These are phyloP conservation scores for Chrysemys picta DNA, from an alignment of 2,113 vertebrate genomes.

Conservation along the genomic window DNA sequence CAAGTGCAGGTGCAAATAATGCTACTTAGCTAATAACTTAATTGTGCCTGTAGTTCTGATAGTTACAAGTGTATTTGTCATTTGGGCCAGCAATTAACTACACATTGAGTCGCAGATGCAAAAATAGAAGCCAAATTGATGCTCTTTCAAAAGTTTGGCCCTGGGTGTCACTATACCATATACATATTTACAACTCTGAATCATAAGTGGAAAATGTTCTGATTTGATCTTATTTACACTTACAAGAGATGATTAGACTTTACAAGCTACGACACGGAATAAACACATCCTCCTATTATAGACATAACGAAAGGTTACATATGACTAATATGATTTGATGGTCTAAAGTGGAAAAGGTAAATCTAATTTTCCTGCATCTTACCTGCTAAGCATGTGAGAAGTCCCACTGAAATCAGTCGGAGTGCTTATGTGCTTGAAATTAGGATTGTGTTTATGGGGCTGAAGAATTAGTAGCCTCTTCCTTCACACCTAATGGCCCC, in stretches of 20 bases:
- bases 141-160: not conserved
- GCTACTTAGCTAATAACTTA: conserved; percentile 3
- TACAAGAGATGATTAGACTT: not conserved
- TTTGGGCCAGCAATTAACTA: conserved; percentile 54
- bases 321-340: not conserved
- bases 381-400: not conserved
- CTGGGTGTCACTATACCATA: not conserved
- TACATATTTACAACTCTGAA: not conserved
- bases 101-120: conserved; percentile 31
- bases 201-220: not conserved
- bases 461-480: not conserved
- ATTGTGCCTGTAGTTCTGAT: conserved; percentile 15
- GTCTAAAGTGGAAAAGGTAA: not conserved
- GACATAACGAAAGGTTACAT: not conserved
- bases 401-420: not conserved
- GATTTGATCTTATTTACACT: not conserved
- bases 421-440: not conserved
- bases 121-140: not conserved
- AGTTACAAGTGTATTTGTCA: conserved; percentile 47
- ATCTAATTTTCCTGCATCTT: not conserved
- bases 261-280: not conserved
- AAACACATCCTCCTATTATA: not conserved
- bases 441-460: not conserved
- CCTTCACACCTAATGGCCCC: not conserved
- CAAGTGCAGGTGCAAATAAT: conserved; percentile 39